phyloP scores from a whole-genome alignment of 2,797 vertebrate genomes.

The Simalia tracyae region DNA sequence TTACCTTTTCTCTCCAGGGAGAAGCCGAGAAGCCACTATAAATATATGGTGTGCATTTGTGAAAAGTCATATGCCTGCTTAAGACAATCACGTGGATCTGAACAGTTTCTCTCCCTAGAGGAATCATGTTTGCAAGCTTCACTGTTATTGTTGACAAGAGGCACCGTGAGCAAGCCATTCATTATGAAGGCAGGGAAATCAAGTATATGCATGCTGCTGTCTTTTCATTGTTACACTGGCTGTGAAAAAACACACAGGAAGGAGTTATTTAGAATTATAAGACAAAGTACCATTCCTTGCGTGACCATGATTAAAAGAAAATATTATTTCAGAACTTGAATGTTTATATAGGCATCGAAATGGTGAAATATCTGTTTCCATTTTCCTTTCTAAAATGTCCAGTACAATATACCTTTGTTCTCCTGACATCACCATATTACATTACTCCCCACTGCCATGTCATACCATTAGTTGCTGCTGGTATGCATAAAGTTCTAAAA shows the following conservation, averaged over 20 bases:
- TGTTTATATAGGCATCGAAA: not conserved
- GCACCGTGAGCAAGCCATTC: not conserved
- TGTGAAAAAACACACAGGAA: not conserved
- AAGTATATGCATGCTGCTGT: not conserved
- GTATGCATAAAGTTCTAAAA: not conserved
- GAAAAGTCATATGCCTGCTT: conserved; percentile 10
- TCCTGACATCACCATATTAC: not conserved
- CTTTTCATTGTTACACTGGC: not conserved
- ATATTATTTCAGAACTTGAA: not conserved
- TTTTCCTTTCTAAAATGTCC: not conserved
- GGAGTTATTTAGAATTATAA: not conserved
- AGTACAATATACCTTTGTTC: not conserved
- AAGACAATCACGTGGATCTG: conserved; percentile 5
- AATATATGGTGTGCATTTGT: conserved; percentile 16
- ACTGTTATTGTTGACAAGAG: conserved; percentile 27
- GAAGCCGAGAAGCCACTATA: conserved; percentile 18
- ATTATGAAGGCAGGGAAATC: not conserved
- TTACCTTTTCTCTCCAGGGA: conserved; percentile 41
- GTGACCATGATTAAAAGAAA: not conserved
- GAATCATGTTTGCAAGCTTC: not conserved
- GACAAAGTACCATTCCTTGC: not conserved
- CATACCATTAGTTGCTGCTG: not conserved
- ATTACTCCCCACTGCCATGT: not conserved
- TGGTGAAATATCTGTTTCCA: not conserved
- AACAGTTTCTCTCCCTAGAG: not conserved